Base-by-base conservation (phyloP, 2,113 vertebrate genomes). In the Atrichornis clamosus region DNA sequence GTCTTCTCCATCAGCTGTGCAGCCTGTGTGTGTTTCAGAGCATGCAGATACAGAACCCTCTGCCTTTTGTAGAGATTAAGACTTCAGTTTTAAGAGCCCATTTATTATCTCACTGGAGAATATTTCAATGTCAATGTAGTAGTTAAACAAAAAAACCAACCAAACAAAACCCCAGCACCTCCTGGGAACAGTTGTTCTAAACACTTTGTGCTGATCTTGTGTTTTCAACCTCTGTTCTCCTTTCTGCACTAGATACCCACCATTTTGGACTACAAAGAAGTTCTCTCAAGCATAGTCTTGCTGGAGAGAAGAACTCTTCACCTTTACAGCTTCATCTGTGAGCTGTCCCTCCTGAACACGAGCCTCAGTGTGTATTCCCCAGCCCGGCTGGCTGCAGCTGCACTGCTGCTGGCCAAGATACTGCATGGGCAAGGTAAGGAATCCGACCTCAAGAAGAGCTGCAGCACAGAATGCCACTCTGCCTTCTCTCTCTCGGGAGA, bases 251-350 rank as follows among this genome's bases (percentile, higher is more conserved):
- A 99, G 99, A 98, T 97, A 42, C 99, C 99, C 56, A 99, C 99
- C 1, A 96, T 99, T 92, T 97, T 99, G 41, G 99, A 99, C 95
- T 99, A 99, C 28, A 99, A 99, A n/a, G 98, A 99, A 42, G 98
- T 99, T 44, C 96, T 99, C 53, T 96, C 98, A 80, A 98, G 98
- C 4, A 91, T 99, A 32, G 77, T 98, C n/a, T 98, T 97, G 0
- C 62, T 98, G 94, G 98, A 98, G 46, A 97, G 98, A 44, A 98
- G 98, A 81, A 99, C 98, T 50, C 84, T 97, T 76, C 98, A 99
- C 94, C 98, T 99, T 14, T 99, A 98, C 96, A 98, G 98, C 96
- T 99, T 99, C 96, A 98, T 99, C 90, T 99, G 99, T 6, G 99
- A 99, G 81, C 98, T 99, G 32, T 99, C 99, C 2, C 98, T 99